These are phyloP conservation scores for Echinometra lucunter DNA, from an alignment of 53 echinoderm and acorn worm species.

Conservation along the genomic window DNA sequence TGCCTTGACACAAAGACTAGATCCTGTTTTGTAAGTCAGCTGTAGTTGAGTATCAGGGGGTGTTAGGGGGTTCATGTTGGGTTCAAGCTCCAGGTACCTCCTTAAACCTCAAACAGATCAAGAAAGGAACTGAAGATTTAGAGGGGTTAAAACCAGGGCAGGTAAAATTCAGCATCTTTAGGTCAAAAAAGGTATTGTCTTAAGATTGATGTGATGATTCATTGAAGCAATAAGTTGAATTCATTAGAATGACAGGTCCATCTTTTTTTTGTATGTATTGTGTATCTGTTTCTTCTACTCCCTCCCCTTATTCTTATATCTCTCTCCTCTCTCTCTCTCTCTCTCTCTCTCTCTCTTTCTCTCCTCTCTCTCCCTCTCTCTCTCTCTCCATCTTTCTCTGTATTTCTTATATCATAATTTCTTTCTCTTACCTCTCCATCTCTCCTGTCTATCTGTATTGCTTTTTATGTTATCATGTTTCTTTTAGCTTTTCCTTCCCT, in stretches of 20 bases:
- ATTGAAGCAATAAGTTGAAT: not conserved
- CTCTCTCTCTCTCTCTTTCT: not conserved
- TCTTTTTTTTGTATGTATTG: not conserved
- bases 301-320: too few species aligned
- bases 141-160: slow-evolving; percentile 28
- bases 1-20: slow-evolving; percentile 36
- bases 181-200: not conserved
- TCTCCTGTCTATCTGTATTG: not conserved
- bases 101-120: not conserved
- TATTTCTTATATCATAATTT: not conserved
- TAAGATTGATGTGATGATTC: not conserved
- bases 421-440: not conserved
- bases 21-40: slow-evolving; percentile 45
- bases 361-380: not conserved
- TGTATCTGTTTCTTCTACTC: not conserved
- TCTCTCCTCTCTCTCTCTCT: not conserved
- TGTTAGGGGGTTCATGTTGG: slow-evolving; percentile 9
- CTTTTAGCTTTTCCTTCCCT: not conserved
- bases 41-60: slow-evolving; percentile 30
- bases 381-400: not conserved
- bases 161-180: slow-evolving; percentile 36
- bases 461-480: not conserved
- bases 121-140: slow-evolving; percentile 10
- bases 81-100: slow-evolving; percentile 36
- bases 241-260: not conserved